phyloP scores from a whole-genome alignment of 2,888 invertebrate genomes.

The Tipula confusa region DNA sequence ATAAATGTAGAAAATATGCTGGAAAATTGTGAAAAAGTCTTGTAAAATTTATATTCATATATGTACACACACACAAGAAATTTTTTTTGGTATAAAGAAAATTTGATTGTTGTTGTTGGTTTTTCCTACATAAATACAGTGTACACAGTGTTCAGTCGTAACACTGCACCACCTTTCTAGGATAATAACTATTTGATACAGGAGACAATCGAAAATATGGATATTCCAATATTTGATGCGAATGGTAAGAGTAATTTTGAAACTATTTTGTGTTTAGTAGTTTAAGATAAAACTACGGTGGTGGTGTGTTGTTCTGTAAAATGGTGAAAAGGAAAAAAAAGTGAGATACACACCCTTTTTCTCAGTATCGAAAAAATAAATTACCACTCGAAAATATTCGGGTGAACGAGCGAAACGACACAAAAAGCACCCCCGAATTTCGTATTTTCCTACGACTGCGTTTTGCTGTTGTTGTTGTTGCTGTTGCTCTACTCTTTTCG shows the following conservation, averaged over 20 bases:
- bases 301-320: neutral
- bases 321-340: neutral
- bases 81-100: slow-evolving; percentile 8
- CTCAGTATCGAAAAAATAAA: neutral
- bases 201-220: neutral
- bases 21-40: neutral
- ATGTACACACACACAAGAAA: neutral
- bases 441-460: neutral
- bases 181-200: neutral
- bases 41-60: no score
- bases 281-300: neutral
- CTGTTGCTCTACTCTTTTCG: neutral
- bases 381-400: neutral
- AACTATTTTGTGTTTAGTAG: neutral
- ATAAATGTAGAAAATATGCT: slow-evolving; percentile 8
- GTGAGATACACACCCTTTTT: slow-evolving; percentile 8
- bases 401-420: neutral
- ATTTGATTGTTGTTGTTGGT: neutral
- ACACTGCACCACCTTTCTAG: neutral
- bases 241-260: neutral
- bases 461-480: neutral
- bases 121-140: neutral
- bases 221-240: neutral
- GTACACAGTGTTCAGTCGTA: neutral
- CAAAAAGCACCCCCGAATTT: neutral